These are phyloP conservation scores for Stomorhina lunata DNA, from an alignment of 2,888 invertebrate genomes.

Conservation along the genomic window DNA sequence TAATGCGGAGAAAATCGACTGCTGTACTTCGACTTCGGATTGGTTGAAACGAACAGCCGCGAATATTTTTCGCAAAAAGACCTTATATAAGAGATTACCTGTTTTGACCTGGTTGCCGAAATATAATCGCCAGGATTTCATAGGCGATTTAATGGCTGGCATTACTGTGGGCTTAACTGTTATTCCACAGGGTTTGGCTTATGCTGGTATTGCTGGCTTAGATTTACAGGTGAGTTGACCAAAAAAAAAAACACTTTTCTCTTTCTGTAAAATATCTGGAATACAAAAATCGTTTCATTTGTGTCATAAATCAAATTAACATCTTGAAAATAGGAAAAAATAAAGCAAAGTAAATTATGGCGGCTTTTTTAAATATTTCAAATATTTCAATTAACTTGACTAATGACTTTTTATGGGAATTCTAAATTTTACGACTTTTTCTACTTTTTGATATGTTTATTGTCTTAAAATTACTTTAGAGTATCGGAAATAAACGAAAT, in stretches of 20 bases:
- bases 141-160: slow-evolving; percentile 94
- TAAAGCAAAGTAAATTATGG: too few relatives aligned
- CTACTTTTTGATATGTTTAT: too few relatives aligned
- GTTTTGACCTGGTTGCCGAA: slow-evolving; percentile 89
- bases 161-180: slow-evolving; percentile 88
- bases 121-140: slow-evolving; percentile 86
- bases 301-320: too few relatives aligned
- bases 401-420: too few relatives aligned
- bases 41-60: slow-evolving; percentile 79
- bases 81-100: slow-evolving; percentile 87
- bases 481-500: too few relatives aligned
- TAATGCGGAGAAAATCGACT: slow-evolving; percentile 70
- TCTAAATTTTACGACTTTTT: too few relatives aligned
- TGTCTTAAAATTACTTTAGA: too few relatives aligned
- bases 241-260: not conserved
- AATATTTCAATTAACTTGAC: too few relatives aligned
- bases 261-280: not conserved
- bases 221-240: slow-evolving; percentile 82
- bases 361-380: too few relatives aligned
- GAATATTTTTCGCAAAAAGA: slow-evolving; percentile 85
- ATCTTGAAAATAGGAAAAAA: too few relatives aligned
- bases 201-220: slow-evolving; percentile 89
- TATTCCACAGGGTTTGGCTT: slow-evolving; percentile 90
- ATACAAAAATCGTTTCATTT: too few relatives aligned
- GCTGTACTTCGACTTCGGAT: slow-evolving; percentile 70